These are phyloP conservation scores for Phoxinus phoxinus DNA, from an alignment of 2,113 vertebrate genomes.

Conservation along the genomic window DNA sequence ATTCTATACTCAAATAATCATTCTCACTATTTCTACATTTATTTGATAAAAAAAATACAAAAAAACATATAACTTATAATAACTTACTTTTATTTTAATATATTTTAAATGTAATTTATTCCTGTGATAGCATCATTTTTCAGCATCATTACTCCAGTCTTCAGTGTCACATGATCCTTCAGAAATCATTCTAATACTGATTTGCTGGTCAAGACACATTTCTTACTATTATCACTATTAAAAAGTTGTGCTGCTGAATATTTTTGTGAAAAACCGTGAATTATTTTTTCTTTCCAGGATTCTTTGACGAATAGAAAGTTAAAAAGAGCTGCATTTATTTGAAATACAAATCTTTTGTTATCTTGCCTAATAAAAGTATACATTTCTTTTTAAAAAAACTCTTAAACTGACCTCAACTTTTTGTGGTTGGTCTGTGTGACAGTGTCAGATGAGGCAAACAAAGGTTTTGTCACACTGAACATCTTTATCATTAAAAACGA, in stretches of 20 bases:
- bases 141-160: background rate
- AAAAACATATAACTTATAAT: background rate
- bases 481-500: constrained; percentile 13
- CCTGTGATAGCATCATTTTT: background rate
- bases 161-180: background rate
- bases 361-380: background rate
- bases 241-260: background rate
- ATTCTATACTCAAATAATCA: background rate
- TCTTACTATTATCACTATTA: background rate
- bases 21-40: background rate
- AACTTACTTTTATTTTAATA: background rate
- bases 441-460: background rate
- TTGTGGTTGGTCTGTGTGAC: background rate
- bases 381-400: background rate
- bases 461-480: background rate
- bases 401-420: background rate
- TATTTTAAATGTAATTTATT: background rate
- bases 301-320: background rate
- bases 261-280: background rate
- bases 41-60: background rate
- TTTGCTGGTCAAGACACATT: background rate
- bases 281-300: background rate
- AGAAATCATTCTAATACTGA: background rate
- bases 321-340: background rate
- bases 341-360: background rate